Evolutionary conservation across 2,113 vertebrate genomes (phyloP), one percentile per base, ranked within the genome.

Genomic region (Sisor rabdophorus): DNA sequence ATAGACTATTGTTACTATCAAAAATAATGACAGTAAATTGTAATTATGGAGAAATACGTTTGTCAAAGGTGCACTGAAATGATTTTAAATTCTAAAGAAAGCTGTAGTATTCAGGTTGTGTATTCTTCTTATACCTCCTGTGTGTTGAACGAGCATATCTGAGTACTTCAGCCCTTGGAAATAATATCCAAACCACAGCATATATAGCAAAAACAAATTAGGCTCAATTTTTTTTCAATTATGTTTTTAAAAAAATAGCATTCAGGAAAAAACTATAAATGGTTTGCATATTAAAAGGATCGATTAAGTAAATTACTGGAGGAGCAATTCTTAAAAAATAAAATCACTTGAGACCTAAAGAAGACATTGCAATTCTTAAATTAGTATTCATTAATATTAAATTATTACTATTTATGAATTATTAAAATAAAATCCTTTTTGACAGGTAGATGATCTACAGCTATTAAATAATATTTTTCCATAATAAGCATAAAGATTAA

Each of bases 21-120:
- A 3, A 26, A 24, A 4, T 44, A 19, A 9, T 52, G 24, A 12
- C n/a, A n/a, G n/a, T 10, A 19, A 52, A 26, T 1, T 67, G 16
- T 69, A 69, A 30, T 28, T 30, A 20, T 3, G 40, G 8, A 12
- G 10, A 48, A 48, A 24, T 22, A 65, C 22, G 13, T 69, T 69
- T 52, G 48, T 50, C 15, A 30, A 67, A 69, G 65, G 65, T 47
- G n/a, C 47, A 69, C 47, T 15, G 50, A 69, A 69, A 69, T 52
- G 26, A 69, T 52, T 69, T 48, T 48, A 68, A 50, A 68, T 47
- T 40, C 26, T 48, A 11, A 15, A 30, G 16, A 17, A 68, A 52
- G 16, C 47, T 12, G 10, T 52, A 69, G 50, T 30, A 69, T 28
- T 6, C 47, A 52, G 26, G 4, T 13, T 69, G 11, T 26, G 16